Evolutionary conservation across 2,888 invertebrate species (phyloP), one percentile per base, ranked within the genome.

Genomic region (Leptinotarsa rubiginosa): DNA sequence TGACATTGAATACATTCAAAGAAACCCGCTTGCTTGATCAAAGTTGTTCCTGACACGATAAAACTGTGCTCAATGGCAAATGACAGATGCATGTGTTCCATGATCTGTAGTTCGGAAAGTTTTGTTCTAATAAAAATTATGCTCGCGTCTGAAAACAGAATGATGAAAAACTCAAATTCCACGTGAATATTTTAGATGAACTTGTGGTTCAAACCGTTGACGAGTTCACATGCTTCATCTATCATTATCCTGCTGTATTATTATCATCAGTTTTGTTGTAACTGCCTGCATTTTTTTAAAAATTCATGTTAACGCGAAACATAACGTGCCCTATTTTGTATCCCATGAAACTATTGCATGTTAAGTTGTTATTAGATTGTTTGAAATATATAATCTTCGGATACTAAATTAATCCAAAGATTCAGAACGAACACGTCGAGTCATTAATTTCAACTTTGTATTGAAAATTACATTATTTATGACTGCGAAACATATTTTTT

Each of bases 311-410:
- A 56, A 56, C 22, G 56, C 25, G 20, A 56, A 56, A 20, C 56
- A 62, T 54, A 18, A 68, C 54, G 54, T 54, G 49, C 5, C 31
- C 49, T 10, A n/a, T 22, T 49, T 16, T 52, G 16, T 25, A 67
- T 68, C 68, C 54, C 68, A 68, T 54, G 68, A 67, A 50, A 50
- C 22, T 25, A 50, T 67, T 54, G 68, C 54, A 68, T 68, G 68
- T 31, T 41, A 54, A 68, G 54, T 20, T n/a, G 16, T 68, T 41
- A 54, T 68, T 68, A 68, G 31, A 31, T 41, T 20, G 52, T 47
- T 68, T 41, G 68, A n/a, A 47, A 67, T 50, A 52, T 52, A 22
- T 67, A 50, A 67, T 67, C 49, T 25, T 67, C n/a, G 67, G 20
- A n/a, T 25, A 67, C 50, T 18, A 25, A 31, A 41, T 62, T 15